Conservation (phyloP, 2,888 invertebrate genomes). For the Octonoba sinensis region DNA sequence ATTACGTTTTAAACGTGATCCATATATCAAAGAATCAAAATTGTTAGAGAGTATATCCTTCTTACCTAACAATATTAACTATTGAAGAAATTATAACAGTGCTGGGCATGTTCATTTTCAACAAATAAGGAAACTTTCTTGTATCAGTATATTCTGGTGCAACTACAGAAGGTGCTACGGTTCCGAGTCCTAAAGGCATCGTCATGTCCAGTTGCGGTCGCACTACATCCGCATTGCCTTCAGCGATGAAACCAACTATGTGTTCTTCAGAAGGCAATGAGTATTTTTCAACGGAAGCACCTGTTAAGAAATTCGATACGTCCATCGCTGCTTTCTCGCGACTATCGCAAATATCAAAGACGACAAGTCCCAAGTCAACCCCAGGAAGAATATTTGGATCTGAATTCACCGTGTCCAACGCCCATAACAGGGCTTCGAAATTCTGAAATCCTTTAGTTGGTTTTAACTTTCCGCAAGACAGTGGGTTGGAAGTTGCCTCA, state of each 20-base stretch:
- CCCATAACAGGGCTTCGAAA: constrained; percentile 71
- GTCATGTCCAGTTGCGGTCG: constrained; percentile 61
- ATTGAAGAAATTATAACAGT: constrained; percentile 69
- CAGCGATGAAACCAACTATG: constrained; percentile 56
- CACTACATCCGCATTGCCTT: constrained; percentile 39
- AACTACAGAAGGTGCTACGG: constrained; percentile 63
- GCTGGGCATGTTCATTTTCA: constrained; percentile 68
- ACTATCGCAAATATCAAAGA: constrained; percentile 69
- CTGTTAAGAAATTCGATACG: constrained; percentile 64
- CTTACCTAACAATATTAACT: constrained; percentile 68
- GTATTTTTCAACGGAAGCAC: constrained; percentile 23
- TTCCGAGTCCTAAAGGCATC: constrained; percentile 60
- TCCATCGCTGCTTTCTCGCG: constrained; percentile 64
- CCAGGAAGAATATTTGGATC: constrained; percentile 66
- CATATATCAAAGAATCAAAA: not conserved
- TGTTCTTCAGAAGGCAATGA: constrained; percentile 31
- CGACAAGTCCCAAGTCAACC: constrained; percentile 67
- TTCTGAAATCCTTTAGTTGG: constrained; percentile 68
- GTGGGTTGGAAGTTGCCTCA: constrained; percentile 68
- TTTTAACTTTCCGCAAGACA: constrained; percentile 68
- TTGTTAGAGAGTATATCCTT: constrained; percentile 23
- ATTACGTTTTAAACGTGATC: too few species aligned
- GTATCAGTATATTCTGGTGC: constrained; percentile 68
- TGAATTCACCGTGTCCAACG: constrained; percentile 67
- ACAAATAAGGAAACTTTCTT: constrained; percentile 67